Conservation (phyloP, 2,797 vertebrate species). For the Phoebastria nigripes region DNA sequence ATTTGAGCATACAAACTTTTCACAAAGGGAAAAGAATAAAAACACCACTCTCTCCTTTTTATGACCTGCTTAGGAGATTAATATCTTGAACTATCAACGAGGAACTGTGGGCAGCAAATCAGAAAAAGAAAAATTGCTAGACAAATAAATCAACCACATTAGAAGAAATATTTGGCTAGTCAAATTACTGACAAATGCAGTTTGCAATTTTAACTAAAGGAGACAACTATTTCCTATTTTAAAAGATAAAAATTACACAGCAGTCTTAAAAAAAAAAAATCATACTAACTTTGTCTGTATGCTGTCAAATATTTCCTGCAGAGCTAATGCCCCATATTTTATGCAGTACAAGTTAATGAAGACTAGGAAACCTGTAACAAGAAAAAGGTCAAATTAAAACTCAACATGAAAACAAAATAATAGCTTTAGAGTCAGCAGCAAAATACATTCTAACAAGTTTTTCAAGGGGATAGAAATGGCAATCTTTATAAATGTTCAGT, state of each 20-base stretch:
- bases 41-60: not conserved
- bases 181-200: not conserved
- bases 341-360: slow-evolving; percentile 94
- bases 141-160: not conserved
- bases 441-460: not conserved
- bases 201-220: not conserved
- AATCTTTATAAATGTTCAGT: not conserved
- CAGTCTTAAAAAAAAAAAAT: not conserved
- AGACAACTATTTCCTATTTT: not conserved
- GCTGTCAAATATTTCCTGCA: slow-evolving; percentile 96
- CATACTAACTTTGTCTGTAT: slow-evolving; percentile 95
- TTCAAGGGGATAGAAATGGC: not conserved
- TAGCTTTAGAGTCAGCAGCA: not conserved
- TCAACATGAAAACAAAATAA: not conserved
- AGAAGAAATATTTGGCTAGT: not conserved
- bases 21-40: not conserved
- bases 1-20: not conserved
- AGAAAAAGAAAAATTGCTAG: not conserved
- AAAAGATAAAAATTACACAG: not conserved
- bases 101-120: not conserved
- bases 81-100: not conserved
- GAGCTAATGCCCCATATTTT: slow-evolving; percentile 92
- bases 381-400: slow-evolving; percentile 26
- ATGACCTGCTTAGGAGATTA: not conserved
- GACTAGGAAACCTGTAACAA: slow-evolving; percentile 90